Base-by-base conservation (phyloP, 2,797 vertebrate genomes). In the Basileuterus tristriatus region DNA sequence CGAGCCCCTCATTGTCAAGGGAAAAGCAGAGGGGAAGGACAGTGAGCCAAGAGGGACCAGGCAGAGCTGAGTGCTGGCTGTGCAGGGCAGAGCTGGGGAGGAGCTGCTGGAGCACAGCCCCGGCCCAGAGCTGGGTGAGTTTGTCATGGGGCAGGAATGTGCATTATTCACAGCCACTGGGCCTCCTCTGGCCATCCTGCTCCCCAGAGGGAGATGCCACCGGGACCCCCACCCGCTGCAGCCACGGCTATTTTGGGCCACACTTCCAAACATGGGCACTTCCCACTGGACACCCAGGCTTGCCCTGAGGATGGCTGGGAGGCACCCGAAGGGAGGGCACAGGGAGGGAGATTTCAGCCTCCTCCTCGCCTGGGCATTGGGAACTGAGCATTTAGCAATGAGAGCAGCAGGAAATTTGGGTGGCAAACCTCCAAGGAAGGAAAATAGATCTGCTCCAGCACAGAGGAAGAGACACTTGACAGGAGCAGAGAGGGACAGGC, bases 91-190 rank as follows among this genome's bases (percentile, higher is more conserved):
- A 6, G 74, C 64, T 94, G 32, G 26, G 79, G 39, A 49, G 18
- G 60, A 88, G 71, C 37, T 29, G 37, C 81, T 24, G 69, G 83
- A 80, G 63, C 8, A 2, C 6, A 29, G 76, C 83, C 82, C 67
- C 0, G 0, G 58, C 26, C 62, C 91, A 34, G 71, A 76, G 13
- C 60, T 24, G 8, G 62, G 32, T 30, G 24, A 1, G 7, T 68
- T 70, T 87, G 78, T 96, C 96, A 97, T 49, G 11, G 1, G 58
- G 53, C 72, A 91, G 91, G 94, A 97, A 96, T 93, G 95, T 3
- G 22, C 44, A 46, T 83, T 92, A 92, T 88, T 96, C 93, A 88
- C 77, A 78, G 90, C 49, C 80, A 11, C 62, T 85, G 78, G 87
- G 93, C 87, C 39, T 64, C 94, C 68, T 53, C 81, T 93, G 23